Base-by-base conservation (phyloP, 2,113 vertebrate species). In the Myocastor coypus region DNA sequence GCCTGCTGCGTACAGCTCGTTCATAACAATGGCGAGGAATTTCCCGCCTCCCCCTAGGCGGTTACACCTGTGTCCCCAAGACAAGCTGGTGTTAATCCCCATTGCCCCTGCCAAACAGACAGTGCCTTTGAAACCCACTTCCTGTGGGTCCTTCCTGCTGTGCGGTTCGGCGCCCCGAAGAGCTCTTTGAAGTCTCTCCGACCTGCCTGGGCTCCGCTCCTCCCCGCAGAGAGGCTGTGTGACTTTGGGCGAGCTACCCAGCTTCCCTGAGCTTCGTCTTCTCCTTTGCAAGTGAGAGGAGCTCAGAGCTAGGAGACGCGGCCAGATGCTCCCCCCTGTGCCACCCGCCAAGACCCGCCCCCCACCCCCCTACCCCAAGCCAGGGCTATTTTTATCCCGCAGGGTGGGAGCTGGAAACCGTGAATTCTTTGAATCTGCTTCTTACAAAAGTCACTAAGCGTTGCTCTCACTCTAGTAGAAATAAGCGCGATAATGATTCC, bases 121-220 rank as follows among this genome's bases (percentile, higher is more conserved):
- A 75, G 77, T n/a, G 94, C 82, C 96, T 98, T 96, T 98, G 97
- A 98, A 97, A 95, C 78, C 87, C 55, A 59, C 90, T 96, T 96
- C 94, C 96, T 93, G 82, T 85, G 80, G 90, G 22, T 94, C 73
- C 86, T 95, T 85, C 97, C 97, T 86, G 95, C 96, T 92, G 97
- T 14, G 97, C 55, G 7, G 17, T 87, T 97, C 82, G 63, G 83
- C 40, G 26, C 85, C 96, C 93, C 94, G 87, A 94, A 97, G 95
- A 92, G 92, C 64, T 50, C 92, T 97, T 96, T 94, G 94, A 96
- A 97, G 95, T 97, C 87, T 75, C 89, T 14, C 40, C 63, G 78
- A 50, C 94, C 17, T 4, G 1, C 75, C 92, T 63, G 30, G 93
- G 93, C 87, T 92, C 94, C 88, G 61, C 71, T n/a, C 93, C 64